phyloP scores from a whole-genome alignment of 2,888 invertebrate species.

The Drosophila siamana region DNA sequence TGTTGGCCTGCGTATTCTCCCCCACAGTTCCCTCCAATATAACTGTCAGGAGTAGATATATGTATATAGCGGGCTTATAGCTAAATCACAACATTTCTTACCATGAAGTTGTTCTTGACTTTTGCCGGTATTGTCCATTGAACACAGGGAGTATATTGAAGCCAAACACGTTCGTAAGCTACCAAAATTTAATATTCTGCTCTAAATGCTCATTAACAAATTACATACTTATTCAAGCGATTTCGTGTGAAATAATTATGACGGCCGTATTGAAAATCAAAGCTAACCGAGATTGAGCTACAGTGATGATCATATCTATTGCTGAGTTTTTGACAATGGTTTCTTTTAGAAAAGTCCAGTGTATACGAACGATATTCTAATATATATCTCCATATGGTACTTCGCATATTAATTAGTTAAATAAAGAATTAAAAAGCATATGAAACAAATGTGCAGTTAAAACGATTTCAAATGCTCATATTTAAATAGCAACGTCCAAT shows the following conservation, averaged over 20 bases:
- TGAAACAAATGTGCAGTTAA: too few species aligned
- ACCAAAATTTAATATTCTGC: conserved; percentile 4
- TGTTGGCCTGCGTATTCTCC: conserved; percentile 57
- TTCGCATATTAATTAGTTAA: too few species aligned
- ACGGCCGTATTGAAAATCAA: conserved; percentile 1
- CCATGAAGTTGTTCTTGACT: conserved; percentile 9
- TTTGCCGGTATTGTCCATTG: conserved; percentile 27
- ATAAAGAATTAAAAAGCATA: too few species aligned
- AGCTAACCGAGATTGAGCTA: conserved; percentile 23
- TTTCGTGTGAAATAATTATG: too few species aligned
- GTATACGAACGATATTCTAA: too few species aligned
- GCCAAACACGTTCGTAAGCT: background rate
- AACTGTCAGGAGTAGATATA: conserved; percentile 12
- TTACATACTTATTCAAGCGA: background rate
- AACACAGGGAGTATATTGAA: background rate
- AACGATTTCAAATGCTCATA: background rate
- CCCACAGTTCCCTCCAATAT: conserved; percentile 33
- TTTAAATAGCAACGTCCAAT: background rate
- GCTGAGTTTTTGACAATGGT: too few species aligned
- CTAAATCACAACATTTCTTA: background rate
- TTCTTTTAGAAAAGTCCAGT: too few species aligned
- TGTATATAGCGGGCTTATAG: background rate
- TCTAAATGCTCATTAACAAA: background rate
- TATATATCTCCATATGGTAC: too few species aligned
- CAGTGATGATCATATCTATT: too few species aligned